Conservation (phyloP, 2,888 invertebrate species). For the Bembecia ichneumoniformis region DNA sequence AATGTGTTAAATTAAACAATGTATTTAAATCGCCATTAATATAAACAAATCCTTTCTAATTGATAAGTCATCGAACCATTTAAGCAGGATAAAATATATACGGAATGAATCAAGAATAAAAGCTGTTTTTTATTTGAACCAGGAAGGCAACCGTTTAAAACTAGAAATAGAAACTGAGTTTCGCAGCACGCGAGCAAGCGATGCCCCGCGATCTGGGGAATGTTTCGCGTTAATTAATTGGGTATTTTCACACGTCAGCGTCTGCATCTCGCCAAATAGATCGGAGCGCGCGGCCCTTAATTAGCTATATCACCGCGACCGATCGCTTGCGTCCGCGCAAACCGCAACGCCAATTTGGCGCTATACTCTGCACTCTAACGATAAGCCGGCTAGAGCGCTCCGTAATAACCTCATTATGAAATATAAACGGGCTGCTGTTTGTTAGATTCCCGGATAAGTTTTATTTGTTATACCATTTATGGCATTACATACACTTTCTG, state of each 20-base stretch:
- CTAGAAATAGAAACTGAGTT: constrained; percentile 35
- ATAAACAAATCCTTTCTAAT: too few relatives aligned
- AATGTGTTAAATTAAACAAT: too few relatives aligned
- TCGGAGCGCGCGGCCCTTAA: constrained; percentile 65
- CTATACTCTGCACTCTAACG: constrained; percentile 53
- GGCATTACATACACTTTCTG: neutral
- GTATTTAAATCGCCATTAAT: too few relatives aligned
- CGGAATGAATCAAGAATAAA: too few relatives aligned
- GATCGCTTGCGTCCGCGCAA: constrained; percentile 58
- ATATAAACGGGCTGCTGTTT: constrained; percentile 48
- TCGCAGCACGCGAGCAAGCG: constrained; percentile 52
- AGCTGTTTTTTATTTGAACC: constrained; percentile 6
- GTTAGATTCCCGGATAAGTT: constrained; percentile 38
- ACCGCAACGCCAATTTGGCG: constrained; percentile 69
- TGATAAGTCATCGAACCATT: too few relatives aligned
- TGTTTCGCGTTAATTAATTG: constrained; percentile 70
- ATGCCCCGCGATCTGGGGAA: constrained; percentile 43
- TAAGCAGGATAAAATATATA: too few relatives aligned
- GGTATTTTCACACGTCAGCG: constrained; percentile 72
- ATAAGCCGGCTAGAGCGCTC: constrained; percentile 60
- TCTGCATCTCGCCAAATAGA: constrained; percentile 70
- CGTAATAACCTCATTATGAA: constrained; percentile 71
- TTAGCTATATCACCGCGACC: constrained; percentile 61
- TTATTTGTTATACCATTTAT: neutral
- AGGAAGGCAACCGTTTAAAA: constrained; percentile 18